Evolutionary conservation across 2,888 invertebrate species (phyloP), one percentile per base, ranked within the genome.

Genomic region (Bursaphelenchus okinawaensis): DNA sequence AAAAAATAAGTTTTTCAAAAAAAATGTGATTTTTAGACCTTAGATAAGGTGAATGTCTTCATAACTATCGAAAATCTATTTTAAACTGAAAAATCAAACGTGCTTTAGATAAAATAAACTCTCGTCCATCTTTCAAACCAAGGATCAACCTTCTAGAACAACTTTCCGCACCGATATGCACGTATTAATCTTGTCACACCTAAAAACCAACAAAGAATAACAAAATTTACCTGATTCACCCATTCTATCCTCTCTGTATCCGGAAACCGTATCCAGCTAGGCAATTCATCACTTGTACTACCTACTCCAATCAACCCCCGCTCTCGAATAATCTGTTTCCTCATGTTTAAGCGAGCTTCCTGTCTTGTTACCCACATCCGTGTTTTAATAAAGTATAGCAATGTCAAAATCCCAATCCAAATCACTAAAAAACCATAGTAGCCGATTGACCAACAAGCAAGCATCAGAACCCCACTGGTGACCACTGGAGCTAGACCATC

Each of bases 221-320:
- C n/a, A 7, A 24, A 6, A 20, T 55, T n/a, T 22, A 81, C 82
- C 66, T 82, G 80, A 68, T 83, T 83, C 31, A 83, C 67, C 83
- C 83, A 83, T 70, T 83, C 83, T 52, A 82, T 82, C 23, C 83
- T 66, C 64, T 83, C 83, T 4, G 80, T 79, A 65, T 83, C 83
- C 7, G 83, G 83, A 66, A 83, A 83, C 60, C 78, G 79, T 20
- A 83, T 79, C 83, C 83, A 83, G 12, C 80, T 77, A n/a, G 83
- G 83, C 19, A 83, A 70, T 55, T 83, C 82, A 62, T 78, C 72
- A 24, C 77, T 62, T 59, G 75, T 62, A 9, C 22, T 28, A 20
- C 63, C 60, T 23, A 65, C 65, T 9, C 57, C 29, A 7, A 82
- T 70, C 1, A 77, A 78, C 63, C 80, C 82, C 19, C 79, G 71